Percentiles rank a stretch among this genome's conserved stretches.
Conservation (phyloP, 2,113 vertebrate genomes). For the Mesitornis unicolor region DNA sequence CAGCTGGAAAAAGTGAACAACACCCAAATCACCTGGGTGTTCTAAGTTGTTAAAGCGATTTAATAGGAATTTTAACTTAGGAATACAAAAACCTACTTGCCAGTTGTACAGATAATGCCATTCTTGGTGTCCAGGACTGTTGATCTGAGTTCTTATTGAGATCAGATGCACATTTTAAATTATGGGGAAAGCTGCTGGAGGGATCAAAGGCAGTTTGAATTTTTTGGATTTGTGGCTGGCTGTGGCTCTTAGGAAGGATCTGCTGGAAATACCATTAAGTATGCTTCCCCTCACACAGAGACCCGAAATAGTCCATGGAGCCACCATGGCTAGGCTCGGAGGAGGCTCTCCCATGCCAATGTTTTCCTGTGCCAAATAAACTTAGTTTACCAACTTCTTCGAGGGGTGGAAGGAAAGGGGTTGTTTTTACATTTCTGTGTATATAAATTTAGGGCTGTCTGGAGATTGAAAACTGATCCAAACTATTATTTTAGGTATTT, state of each 20-base stretch:
- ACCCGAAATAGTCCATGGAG: neutral
- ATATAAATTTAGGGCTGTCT: neutral
- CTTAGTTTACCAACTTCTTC: neutral
- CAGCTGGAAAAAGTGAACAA: conserved; percentile 54
- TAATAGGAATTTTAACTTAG: neutral
- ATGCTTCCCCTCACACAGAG: neutral
- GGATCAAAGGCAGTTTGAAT: neutral
- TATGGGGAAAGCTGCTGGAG: neutral
- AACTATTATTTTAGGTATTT: neutral
- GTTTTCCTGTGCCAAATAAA: neutral
- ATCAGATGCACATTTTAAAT: neutral
- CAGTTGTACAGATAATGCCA: neutral
- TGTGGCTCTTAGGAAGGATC: neutral
- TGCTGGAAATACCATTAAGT: neutral
- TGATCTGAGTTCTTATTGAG: neutral
- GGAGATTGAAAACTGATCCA: neutral
- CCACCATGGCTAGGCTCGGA: neutral
- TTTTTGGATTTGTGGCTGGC: neutral
- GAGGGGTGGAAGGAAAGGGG: neutral
- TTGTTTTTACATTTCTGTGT: neutral
- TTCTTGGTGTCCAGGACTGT: neutral
- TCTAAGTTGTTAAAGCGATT: conserved; percentile 1
- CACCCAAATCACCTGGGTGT: neutral
- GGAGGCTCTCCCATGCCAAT: neutral
- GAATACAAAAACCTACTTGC: neutral